These are phyloP conservation scores for Drosophila nigrodunni DNA, from an alignment of 1,140 invertebrate species.

Conservation along the genomic window DNA sequence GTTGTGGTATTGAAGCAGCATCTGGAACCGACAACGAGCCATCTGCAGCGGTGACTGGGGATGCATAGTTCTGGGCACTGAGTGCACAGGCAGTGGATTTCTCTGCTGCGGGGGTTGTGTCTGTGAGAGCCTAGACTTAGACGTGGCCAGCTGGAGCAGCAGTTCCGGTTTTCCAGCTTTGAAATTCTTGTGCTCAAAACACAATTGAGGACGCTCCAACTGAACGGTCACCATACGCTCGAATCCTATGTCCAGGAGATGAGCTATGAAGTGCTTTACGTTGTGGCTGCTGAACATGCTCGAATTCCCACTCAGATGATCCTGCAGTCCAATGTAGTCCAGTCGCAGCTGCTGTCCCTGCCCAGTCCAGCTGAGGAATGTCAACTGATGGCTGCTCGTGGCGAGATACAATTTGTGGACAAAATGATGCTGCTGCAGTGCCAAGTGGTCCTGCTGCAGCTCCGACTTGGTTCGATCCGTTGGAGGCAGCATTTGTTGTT, in stretches of 20 bases:
- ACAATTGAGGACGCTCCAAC: neutral
- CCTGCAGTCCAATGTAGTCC: constrained; percentile 49
- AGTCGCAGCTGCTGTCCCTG: constrained; percentile 34
- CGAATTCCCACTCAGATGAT: constrained; percentile 30
- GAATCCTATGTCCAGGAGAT: constrained; percentile 37
- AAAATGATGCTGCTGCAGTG: constrained; percentile 23
- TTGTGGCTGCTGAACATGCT: constrained; percentile 41
- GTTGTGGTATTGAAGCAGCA: constrained; percentile 25
- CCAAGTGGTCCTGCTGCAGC: constrained; percentile 4
- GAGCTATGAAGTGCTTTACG: constrained; percentile 30
- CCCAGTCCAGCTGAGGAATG: constrained; percentile 41
- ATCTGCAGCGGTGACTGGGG: constrained; percentile 27
- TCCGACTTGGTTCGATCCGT: neutral
- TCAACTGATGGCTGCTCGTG: neutral
- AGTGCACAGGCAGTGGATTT: neutral
- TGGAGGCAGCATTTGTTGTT: neutral
- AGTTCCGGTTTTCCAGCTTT: neutral
- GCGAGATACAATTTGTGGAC: constrained; percentile 43
- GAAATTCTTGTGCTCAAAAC: constrained; percentile 39
- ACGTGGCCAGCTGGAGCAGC: neutral
- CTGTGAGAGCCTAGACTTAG: neutral
- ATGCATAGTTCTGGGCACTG: neutral
- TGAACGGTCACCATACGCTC: neutral
- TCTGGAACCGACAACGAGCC: constrained; percentile 39
- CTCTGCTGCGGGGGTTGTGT: neutral